Evolutionary conservation across 2,888 invertebrate genomes (phyloP).

Genomic region (Oscheius sp.): DNA sequence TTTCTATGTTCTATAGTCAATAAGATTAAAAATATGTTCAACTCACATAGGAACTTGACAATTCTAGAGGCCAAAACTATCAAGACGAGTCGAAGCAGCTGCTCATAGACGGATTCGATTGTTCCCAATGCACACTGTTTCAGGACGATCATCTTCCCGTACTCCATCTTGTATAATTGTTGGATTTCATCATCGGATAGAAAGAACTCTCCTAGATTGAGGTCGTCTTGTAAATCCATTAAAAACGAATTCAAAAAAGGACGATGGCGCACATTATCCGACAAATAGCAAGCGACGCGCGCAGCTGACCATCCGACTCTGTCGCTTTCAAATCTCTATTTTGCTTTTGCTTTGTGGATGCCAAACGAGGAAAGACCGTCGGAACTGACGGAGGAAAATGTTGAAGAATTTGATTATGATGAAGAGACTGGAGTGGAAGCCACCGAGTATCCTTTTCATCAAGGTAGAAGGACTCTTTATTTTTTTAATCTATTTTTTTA

Average conservation of each 20-base stretch:
- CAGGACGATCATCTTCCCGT: neutral
- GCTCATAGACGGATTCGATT: constrained; percentile 1
- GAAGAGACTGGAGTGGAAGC: constrained; percentile 1
- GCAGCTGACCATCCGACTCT: neutral
- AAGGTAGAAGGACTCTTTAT: neutral
- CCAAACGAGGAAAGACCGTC: neutral
- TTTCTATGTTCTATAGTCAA: neutral
- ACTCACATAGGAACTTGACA: constrained; percentile 13
- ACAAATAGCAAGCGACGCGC: constrained; percentile 9
- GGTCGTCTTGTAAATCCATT: neutral
- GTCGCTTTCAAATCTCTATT: neutral
- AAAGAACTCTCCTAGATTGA: constrained; percentile 4
- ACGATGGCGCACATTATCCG: neutral
- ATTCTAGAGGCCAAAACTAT: constrained; percentile 2
- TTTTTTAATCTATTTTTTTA: neutral
- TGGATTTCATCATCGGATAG: constrained; percentile 5
- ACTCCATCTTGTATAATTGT: constrained; percentile 4
- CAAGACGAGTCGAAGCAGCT: constrained; percentile 9
- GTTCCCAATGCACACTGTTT: constrained; percentile 17
- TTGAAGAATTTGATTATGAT: neutral
- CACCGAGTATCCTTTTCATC: neutral
- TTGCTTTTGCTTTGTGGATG: neutral
- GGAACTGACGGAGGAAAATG: neutral
- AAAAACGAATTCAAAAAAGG: neutral
- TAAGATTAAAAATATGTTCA: too few relatives aligned